phyloP scores from a whole-genome alignment of 2,113 vertebrate species.

The Alosa alosa region DNA sequence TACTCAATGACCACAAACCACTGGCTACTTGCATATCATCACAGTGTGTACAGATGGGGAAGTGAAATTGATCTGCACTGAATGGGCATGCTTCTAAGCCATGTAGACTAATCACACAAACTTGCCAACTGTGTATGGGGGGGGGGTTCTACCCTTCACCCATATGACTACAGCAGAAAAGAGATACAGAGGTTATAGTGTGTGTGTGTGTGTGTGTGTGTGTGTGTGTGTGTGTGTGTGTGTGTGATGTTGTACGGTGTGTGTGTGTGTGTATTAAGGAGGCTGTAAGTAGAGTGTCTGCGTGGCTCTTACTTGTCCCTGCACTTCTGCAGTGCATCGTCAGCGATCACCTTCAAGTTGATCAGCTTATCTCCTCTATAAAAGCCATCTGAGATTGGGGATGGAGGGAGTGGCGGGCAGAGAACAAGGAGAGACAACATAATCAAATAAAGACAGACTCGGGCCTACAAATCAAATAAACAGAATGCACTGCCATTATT shows the following conservation, averaged over 20 bases:
- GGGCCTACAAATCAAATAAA: neutral
- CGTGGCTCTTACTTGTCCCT: constrained; percentile 79
- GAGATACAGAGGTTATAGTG: too few species aligned
- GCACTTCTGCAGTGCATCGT: constrained; percentile 89
- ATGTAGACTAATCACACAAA: neutral
- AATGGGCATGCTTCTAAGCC: neutral
- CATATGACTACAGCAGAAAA: neutral
- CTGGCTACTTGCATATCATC: neutral
- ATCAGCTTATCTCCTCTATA: constrained; percentile 95
- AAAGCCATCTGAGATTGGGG: constrained; percentile 82
- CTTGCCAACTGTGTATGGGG: neutral
- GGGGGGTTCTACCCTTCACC: too few species aligned
- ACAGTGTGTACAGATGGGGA: neutral
- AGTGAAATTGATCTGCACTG: neutral
- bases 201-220: neutral
- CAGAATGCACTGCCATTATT: neutral
- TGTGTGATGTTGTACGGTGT: neutral
- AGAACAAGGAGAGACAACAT: neutral
- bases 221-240: neutral
- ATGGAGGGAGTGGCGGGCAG: neutral
- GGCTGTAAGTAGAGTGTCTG: neutral
- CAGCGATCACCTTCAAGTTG: constrained; percentile 88
- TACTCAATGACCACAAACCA: neutral
- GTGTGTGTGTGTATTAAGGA: neutral
- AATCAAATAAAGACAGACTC: neutral